Evolutionary conservation across 2,113 vertebrate species (phyloP), one percentile per base, ranked within the genome.

Genomic region (Chinchilla lanigera): DNA sequence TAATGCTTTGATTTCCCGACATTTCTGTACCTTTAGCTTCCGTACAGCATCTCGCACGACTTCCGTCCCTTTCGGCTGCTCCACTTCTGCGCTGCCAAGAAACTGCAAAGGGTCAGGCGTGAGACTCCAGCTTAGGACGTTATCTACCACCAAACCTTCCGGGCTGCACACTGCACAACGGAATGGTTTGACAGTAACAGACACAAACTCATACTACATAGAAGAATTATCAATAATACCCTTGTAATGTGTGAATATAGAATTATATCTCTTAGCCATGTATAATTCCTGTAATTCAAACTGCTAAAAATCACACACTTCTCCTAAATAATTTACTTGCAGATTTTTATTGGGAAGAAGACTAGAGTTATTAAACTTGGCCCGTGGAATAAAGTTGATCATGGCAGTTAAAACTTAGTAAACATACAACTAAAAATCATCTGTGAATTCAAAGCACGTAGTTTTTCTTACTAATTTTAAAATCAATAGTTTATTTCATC

Each of bases 41-140:
- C 99, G 99, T 60, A 99, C 99, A 44, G 99, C 99, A 97, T 99
- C 99, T 98, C 99, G 99, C 41, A 99, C 99, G 75, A 99, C 99
- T 97, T 99, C 99, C 1, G 99, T 99, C 98, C 99, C 99, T 98
- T 99, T 99, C 1, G 99, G 99, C 88, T 99, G 99, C 69, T 99
- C 99, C 94, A 99, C 99, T 98, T 99, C 99, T 0, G 99, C 99
- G 98, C 99, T 99, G 98, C 99, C 99, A 86, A 99, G 99, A 98
- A 99, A 99, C 99, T 99, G 97, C 85, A 98, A 98, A 98, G 89
- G 41, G 67, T 2, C 77, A 96, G 89, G 67, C 85, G 92, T 98
- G 92, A 98, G 97, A 98, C 86, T 30, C 30, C 16, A 3, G n/a
- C 22, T 71, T 17, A 86, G 9, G 7, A 17, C 0, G 9, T 26